Percentiles rank a stretch among this genome's conserved stretches.
These are phyloP conservation scores for Cololabis saira DNA, from an alignment of 2,113 vertebrate genomes.

Conservation along the genomic window DNA sequence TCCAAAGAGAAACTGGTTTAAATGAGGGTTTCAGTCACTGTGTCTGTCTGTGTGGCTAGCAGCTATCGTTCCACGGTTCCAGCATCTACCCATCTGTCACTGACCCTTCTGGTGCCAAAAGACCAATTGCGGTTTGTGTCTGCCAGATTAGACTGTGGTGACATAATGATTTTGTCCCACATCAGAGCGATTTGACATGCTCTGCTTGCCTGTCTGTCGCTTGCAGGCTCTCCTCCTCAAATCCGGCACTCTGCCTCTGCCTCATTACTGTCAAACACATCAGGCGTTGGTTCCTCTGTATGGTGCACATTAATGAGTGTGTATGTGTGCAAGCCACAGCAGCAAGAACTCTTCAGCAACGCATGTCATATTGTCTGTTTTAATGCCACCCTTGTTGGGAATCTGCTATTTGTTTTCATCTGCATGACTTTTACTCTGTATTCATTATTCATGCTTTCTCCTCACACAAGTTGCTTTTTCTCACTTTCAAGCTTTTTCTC, in stretches of 20 bases:
- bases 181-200: slow-evolving; percentile 72
- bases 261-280: slow-evolving; percentile 73
- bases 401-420: slow-evolving; percentile 67
- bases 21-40: slow-evolving; percentile 45
- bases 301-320: slow-evolving; percentile 25
- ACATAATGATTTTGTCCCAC: slow-evolving; percentile 74
- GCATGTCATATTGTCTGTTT: slow-evolving; percentile 33
- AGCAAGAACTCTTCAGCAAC: slow-evolving; percentile 9
- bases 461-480: slow-evolving; percentile 49
- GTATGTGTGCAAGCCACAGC: slow-evolving; percentile 3
- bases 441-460: slow-evolving; percentile 72
- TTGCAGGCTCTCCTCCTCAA: slow-evolving; percentile 58
- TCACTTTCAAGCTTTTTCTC: slow-evolving; percentile 52
- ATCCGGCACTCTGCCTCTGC: slow-evolving; percentile 52
- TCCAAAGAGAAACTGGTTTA: slow-evolving; percentile 40
- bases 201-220: slow-evolving; percentile 61
- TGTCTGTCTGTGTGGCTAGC: slow-evolving; percentile 43
- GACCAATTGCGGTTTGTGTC: slow-evolving; percentile 51
- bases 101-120: slow-evolving; percentile 66
- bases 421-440: slow-evolving; percentile 54
- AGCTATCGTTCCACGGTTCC: slow-evolving; percentile 35
- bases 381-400: slow-evolving; percentile 41
- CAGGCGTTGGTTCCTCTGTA: slow-evolving; percentile 34
- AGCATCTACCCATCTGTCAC: slow-evolving; percentile 52
- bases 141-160: slow-evolving; percentile 65